Percentiles rank a stretch among this genome's conserved stretches.
These are phyloP conservation scores for Fragum fragum DNA, from an alignment of 2,888 invertebrate species.

Conservation along the genomic window DNA sequence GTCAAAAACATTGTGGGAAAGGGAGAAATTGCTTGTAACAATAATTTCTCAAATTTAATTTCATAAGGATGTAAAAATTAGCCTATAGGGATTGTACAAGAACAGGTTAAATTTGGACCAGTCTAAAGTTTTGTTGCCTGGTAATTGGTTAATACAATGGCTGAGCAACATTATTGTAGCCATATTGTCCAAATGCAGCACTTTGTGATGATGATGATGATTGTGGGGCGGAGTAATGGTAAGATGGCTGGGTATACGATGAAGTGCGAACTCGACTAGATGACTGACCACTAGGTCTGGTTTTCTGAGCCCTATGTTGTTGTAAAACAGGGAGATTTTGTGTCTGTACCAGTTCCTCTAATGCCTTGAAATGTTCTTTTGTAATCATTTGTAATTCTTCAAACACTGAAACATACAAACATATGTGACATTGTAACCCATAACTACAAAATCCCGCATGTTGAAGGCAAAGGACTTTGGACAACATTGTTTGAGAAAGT, in stretches of 20 bases:
- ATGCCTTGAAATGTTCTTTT: slow-evolving; percentile 73
- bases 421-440: too few relatives aligned
- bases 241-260: slow-evolving; percentile 53
- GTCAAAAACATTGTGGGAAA: too few relatives aligned
- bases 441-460: too few relatives aligned
- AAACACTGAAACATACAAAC: slow-evolving; percentile 72
- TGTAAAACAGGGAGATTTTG: slow-evolving; percentile 72
- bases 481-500: not conserved
- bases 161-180: not conserved
- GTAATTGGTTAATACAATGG: slow-evolving; percentile 13
- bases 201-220: slow-evolving; percentile 2
- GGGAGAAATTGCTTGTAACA: too few relatives aligned
- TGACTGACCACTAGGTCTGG: slow-evolving; percentile 15
- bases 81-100: too few relatives aligned
- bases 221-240: not conserved
- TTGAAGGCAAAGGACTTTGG: too few relatives aligned
- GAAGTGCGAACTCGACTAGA: slow-evolving; percentile 44
- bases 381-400: slow-evolving; percentile 79
- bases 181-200: not conserved
- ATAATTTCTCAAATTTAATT: too few relatives aligned
- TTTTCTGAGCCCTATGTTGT: slow-evolving; percentile 53
- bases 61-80: too few relatives aligned
- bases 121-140: too few relatives aligned
- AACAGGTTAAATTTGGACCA: too few relatives aligned
- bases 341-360: slow-evolving; percentile 71